Percentiles rank a stretch among this genome's conserved stretches.
Conservation (phyloP, 2,113 vertebrate species). For the Cairina moschata region DNA sequence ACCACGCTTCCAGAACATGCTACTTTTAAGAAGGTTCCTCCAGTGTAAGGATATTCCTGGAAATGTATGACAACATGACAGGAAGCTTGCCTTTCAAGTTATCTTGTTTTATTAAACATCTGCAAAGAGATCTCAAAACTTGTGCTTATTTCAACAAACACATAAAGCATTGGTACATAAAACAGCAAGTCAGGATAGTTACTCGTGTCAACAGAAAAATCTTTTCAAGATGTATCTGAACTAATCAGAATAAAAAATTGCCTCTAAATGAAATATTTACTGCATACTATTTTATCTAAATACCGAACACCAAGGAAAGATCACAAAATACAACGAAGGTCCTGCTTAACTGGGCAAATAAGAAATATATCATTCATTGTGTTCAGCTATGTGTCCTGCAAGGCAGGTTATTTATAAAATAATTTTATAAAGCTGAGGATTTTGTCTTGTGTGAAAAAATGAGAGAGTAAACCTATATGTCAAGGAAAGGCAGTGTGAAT, state of each 20-base stretch:
- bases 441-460: constrained; percentile 27
- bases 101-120: constrained; percentile 41
- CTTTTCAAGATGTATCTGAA: constrained; percentile 67
- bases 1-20: constrained; percentile 57
- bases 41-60: constrained; percentile 51
- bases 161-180: constrained; percentile 53
- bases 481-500: constrained; percentile 26
- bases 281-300: constrained; percentile 67
- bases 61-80: constrained; percentile 27
- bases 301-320: neutral
- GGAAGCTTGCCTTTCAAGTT: constrained; percentile 38
- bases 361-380: constrained; percentile 43
- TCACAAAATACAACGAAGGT: constrained; percentile 27
- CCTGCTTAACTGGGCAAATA: constrained; percentile 42
- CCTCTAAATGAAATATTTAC: constrained; percentile 58
- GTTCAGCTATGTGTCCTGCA: constrained; percentile 57
- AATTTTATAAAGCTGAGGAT: constrained; percentile 25
- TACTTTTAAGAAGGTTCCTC: constrained; percentile 21
- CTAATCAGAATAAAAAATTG: constrained; percentile 74
- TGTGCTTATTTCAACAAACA: constrained; percentile 65
- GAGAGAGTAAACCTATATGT: neutral
- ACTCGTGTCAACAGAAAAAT: constrained; percentile 56
- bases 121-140: constrained; percentile 49
- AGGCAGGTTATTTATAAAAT: constrained; percentile 39
- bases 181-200: constrained; percentile 63